Base-by-base conservation (phyloP, 2,113 vertebrate genomes). In the Syngnathus floridae region DNA sequence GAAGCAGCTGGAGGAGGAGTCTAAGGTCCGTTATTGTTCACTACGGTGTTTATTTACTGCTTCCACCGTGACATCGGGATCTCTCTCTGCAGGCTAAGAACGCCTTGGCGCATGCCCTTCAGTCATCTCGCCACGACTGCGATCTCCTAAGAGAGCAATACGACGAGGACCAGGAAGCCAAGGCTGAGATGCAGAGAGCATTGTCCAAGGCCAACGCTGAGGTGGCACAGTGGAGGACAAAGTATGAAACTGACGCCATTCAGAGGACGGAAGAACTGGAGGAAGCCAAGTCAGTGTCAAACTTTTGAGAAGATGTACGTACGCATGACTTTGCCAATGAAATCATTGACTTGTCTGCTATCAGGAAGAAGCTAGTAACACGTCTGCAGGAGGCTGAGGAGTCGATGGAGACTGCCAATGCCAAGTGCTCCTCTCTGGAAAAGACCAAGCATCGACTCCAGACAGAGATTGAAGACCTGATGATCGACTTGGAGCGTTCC, bases 391-490 rank as follows among this genome's bases (percentile, higher is more conserved):
- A 97, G 66, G 92, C 94, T 0, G 95, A 98, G 84, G 95, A 96
- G 79, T 86, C 91, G 0, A 87, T 94, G 21, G 94, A 94, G 83
- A 89, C 91, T 0, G 91, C 93, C 1, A 92, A 95, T 0, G 93
- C 95, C 69, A 97, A 96, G 82, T 95, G 93, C 62, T 91, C 94
- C 0, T 97, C 95, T 0, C 86, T 97, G 78, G 95, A 96, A 64
- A 98, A 96, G 89, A 96, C 93, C 68, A 97, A 96, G 85, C 93
- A 95, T 46, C 90, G 95, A 0, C 91, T 98, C 72, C 94, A 98
- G 86, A 93, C 92, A 0, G 95, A 98, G 87, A 93, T 94, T 0
- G 95, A 97, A 84, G 95, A 98, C 21, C 88, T 96, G 63, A 89
- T 91, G 0, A 87, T 97, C 60, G 95, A 97, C 73, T 84, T 97